These are phyloP conservation scores for Cyrtorhinus lividipennis DNA, from an alignment of 1,140 invertebrate species.

Conservation along the genomic window DNA sequence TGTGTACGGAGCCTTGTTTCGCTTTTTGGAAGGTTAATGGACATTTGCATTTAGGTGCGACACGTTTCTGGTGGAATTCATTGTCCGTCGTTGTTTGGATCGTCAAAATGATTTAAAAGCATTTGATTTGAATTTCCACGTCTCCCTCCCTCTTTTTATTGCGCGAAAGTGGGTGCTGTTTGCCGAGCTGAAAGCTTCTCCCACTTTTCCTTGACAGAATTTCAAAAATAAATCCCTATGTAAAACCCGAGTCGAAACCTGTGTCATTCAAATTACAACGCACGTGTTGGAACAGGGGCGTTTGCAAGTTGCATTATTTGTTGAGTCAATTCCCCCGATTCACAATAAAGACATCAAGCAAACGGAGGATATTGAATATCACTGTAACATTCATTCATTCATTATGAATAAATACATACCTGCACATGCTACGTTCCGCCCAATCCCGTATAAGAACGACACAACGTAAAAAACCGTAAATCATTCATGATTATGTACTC, in stretches of 20 bases:
- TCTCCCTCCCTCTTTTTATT: constrained; percentile 1
- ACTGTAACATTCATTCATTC: no score
- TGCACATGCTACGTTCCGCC: no score
- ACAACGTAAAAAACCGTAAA: no score
- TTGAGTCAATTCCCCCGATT: no score
- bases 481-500: no score
- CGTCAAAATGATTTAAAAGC: constrained; percentile 1
- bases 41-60: constrained; percentile 2
- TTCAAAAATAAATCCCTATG: not conserved
- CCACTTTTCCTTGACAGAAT: not conserved
- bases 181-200: not conserved
- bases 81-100: not conserved
- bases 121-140: not conserved
- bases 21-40: not conserved
- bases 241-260: not conserved
- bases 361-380: no score
- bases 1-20: not conserved
- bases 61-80: not conserved
- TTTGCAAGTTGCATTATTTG: no score
- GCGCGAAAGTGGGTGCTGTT: not conserved
- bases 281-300: no score
- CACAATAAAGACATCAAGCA: no score
- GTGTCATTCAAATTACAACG: not conserved
- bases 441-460: no score
- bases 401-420: no score